Conservation (phyloP, 2,113 vertebrate species). For the Proteles cristata region DNA sequence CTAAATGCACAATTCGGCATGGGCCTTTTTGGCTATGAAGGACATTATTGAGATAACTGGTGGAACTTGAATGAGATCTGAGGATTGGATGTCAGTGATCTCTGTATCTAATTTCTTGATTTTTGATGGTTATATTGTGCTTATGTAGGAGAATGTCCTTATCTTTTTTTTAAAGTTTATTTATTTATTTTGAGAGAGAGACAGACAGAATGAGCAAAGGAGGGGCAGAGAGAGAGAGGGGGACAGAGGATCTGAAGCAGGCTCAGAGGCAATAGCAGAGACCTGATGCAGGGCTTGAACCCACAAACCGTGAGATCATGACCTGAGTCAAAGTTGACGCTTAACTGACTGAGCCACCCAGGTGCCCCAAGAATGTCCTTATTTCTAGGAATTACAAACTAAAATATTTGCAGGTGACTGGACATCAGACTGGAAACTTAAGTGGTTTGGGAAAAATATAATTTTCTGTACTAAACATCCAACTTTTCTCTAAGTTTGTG, state of each 20-base stretch:
- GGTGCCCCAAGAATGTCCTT: background rate
- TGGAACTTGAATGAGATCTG: background rate
- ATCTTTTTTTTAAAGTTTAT: background rate
- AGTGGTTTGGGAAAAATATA: background rate
- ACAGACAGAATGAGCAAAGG: too few species aligned
- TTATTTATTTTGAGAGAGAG: too few species aligned
- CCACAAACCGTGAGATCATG: too few species aligned
- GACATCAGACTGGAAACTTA: background rate
- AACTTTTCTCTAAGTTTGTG: background rate
- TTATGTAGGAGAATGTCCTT: background rate
- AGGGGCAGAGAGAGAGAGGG: too few species aligned
- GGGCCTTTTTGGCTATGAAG: background rate
- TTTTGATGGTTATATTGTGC: background rate
- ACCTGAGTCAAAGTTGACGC: too few species aligned
- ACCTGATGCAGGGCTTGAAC: too few species aligned
- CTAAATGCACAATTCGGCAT: background rate
- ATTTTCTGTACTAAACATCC: background rate
- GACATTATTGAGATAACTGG: background rate
- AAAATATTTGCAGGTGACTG: background rate
- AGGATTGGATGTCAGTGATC: background rate
- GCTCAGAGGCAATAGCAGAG: too few species aligned
- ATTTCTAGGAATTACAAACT: background rate
- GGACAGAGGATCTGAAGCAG: too few species aligned
- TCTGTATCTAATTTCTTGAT: background rate
- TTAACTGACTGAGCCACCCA: too few species aligned